phyloP scores from a whole-genome alignment of 2,113 vertebrate genomes.

The Athene cunicularia region DNA sequence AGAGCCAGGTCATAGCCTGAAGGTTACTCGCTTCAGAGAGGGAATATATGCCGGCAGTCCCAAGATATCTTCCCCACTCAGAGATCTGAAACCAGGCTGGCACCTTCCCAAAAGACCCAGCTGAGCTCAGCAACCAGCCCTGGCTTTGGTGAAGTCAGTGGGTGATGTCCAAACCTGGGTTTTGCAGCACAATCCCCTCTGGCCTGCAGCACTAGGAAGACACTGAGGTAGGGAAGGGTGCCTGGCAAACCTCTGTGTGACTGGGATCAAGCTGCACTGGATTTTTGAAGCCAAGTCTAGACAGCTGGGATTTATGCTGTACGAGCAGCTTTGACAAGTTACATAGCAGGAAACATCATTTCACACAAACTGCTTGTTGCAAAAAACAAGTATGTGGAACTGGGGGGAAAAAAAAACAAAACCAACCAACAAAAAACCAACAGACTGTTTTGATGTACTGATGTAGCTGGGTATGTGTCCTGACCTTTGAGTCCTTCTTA shows the following conservation, averaged over 20 bases:
- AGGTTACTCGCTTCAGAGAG: neutral
- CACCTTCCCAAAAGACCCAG: neutral
- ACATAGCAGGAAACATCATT: neutral
- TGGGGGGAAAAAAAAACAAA: neutral
- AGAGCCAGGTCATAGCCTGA: neutral
- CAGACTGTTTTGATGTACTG: neutral
- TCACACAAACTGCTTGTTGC: neutral
- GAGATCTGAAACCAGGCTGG: neutral
- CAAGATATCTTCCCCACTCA: neutral
- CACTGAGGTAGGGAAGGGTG: neutral
- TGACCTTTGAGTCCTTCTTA: conserved; percentile 10
- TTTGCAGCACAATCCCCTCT: neutral
- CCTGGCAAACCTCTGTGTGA: neutral
- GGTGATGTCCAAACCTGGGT: neutral
- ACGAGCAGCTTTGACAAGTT: neutral
- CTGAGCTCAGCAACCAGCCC: neutral
- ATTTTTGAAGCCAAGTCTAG: neutral
- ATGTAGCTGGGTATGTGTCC: neutral
- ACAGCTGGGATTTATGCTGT: neutral
- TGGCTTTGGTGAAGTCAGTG: neutral
- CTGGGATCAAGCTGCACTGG: neutral
- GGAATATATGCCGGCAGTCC: neutral
- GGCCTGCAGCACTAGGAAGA: neutral
- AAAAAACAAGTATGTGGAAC: neutral
- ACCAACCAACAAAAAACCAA: too few relatives aligned